Evolutionary conservation across 2,888 invertebrate genomes (phyloP), one percentile per base, ranked within the genome.

Genomic region (Zygaena filipendulae): DNA sequence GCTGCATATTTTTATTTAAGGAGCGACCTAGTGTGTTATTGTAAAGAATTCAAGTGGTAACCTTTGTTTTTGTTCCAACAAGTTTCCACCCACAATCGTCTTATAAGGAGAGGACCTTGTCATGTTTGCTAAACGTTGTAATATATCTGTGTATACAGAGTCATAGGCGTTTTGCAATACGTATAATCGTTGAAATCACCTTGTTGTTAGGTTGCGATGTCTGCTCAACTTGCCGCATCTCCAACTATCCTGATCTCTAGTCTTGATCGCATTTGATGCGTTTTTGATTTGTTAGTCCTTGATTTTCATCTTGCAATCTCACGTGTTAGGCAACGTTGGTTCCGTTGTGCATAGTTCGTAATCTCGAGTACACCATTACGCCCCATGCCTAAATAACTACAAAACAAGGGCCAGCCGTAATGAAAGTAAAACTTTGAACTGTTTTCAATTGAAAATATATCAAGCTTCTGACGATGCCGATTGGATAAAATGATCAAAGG

Each of bases 41-140:
- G n/a, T n/a, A n/a, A n/a, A n/a, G n/a, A n/a, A n/a, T n/a, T 6
- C 16, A 16, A 16, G 16, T 6, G 16, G 7, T 7, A 16, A 16
- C 16, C 7, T 6, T 7, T 16, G 16, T 16, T 16, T 16, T 16
- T 16, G 5, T 16, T 16, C 7, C 16, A 16, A 4, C 16, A 16
- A 4, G 49, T 57, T 69, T 70, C 72, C 75, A 69, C 75, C 74
- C 69, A 74, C 72, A 27, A 34, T 19, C 36, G 40, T 49, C 57
- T 27, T 58, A 66, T 64, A 70, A 48, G 68, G 71, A 46, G 45
- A 48, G 57, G 58, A 53, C 72, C 72, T 74, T 67, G 69, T 58
- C 58, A 57, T 49, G 43, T 37, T 51, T 49, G 41, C 56, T 44
- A 37, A 47, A 56, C 49, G 59, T 63, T 56, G 61, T n/a, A n/a